A percentile compares a stretch with the other conserved stretches of the same genome.
These are phyloP conservation scores for Oscheius sp. DNA, from an alignment of 2,888 invertebrate genomes.

Conservation along the genomic window DNA sequence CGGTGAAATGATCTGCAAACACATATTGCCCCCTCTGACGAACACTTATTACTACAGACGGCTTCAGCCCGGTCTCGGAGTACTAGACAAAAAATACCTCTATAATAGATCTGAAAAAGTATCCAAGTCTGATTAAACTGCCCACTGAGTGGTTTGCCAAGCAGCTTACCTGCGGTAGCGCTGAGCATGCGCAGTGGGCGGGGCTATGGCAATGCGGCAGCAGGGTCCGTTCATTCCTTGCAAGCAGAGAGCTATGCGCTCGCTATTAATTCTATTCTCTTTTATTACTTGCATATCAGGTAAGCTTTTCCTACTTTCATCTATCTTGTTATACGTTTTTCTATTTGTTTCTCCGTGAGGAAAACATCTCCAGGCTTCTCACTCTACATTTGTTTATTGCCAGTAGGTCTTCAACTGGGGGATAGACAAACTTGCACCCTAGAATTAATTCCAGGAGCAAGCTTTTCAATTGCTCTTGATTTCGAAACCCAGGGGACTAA, in stretches of 20 bases:
- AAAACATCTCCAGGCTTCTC: neutral
- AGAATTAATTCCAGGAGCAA: no score
- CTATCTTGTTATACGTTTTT: no score
- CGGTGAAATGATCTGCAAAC: slow-evolving; percentile 10
- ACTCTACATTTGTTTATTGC: neutral
- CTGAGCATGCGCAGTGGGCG: slow-evolving; percentile 28
- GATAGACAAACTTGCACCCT: no score
- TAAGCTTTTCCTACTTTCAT: neutral
- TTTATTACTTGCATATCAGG: slow-evolving; percentile 24
- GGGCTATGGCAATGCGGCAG: slow-evolving; percentile 27
- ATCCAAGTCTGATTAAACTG: slow-evolving; percentile 24
- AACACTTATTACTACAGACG: no score
- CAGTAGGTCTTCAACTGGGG: neutral
- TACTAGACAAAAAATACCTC: no score
- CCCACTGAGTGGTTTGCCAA: slow-evolving; percentile 34
- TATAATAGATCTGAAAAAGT: neutral
- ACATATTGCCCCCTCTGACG: neutral
- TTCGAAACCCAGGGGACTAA: slow-evolving; percentile 18
- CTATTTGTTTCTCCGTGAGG: no score
- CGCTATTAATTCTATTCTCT: slow-evolving; percentile 31
- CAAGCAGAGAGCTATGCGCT: slow-evolving; percentile 34
- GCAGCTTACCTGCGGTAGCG: slow-evolving; percentile 37
- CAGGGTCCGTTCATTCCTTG: slow-evolving; percentile 33
- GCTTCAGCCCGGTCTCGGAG: no score
- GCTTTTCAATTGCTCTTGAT: neutral